Percentiles rank a stretch among this genome's conserved stretches.
Evolutionary conservation across 2,888 invertebrate genomes (phyloP).

Genomic region (Caenorhabditis uteleia): DNA sequence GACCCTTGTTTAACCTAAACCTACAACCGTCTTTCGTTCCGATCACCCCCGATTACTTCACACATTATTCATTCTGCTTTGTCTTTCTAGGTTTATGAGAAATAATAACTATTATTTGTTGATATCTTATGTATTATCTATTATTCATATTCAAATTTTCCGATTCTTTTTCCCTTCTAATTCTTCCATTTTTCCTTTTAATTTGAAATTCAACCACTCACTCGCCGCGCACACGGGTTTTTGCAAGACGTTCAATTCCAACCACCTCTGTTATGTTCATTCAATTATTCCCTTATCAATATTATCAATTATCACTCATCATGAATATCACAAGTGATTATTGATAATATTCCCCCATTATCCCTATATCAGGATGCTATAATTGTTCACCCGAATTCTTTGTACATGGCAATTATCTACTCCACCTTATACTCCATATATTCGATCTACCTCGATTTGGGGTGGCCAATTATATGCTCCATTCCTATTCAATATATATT

Average conservation of each 20-base stretch:
- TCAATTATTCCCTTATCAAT: slow-evolving; percentile 3
- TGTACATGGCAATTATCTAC: slow-evolving; percentile 6
- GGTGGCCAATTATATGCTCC: not conserved
- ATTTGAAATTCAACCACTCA: slow-evolving; percentile 29
- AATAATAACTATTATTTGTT: too few relatives aligned
- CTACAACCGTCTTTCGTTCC: too few relatives aligned
- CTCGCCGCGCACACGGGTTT: slow-evolving; percentile 40
- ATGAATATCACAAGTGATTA: too few relatives aligned
- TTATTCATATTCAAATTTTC: too few relatives aligned
- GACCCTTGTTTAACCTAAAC: too few relatives aligned
- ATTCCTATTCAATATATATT: slow-evolving; percentile 1
- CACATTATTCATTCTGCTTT: too few relatives aligned
- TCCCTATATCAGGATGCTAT: too few relatives aligned
- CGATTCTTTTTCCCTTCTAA: slow-evolving; percentile 3
- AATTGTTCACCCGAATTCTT: too few relatives aligned
- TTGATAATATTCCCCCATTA: slow-evolving; percentile 1
- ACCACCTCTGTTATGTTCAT: slow-evolving; percentile 9
- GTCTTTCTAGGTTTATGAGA: too few relatives aligned
- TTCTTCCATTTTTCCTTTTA: slow-evolving; percentile 4
- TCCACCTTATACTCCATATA: not conserved
- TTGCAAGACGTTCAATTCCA: slow-evolving; percentile 27
- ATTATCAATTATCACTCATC: not conserved
- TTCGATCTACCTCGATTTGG: not conserved
- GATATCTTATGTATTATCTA: too few relatives aligned
- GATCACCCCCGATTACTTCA: too few relatives aligned